Base-by-base conservation (phyloP, 2,797 vertebrate genomes). In the Thaleichthys pacificus region DNA sequence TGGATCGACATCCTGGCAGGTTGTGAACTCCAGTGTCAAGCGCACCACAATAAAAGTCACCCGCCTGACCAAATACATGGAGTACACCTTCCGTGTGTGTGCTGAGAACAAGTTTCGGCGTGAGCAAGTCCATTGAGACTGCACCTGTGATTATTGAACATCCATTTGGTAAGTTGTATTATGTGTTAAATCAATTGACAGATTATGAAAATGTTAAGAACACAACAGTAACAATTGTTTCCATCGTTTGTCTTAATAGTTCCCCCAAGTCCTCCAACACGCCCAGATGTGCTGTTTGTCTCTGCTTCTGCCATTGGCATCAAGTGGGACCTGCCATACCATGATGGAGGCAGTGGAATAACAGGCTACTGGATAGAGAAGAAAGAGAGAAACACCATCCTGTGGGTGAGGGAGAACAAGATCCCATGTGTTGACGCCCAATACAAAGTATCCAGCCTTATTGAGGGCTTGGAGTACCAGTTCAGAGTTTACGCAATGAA, bases 341-440 rank as follows among this genome's bases (percentile, higher is more conserved):
- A 97, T 62, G 98, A 99, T 62, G 98, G 98, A 49, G 98, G 98
- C 85, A 99, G 97, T 88, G 89, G 95, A 88, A 90, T 99, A 76
- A 93, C 95, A 64, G 98, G 97, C 75, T 99, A 99, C 78, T 99
- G 97, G 98, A 97, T 99, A 79, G 98, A 99, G 89, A 99, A 97
- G 92, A 99, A 99, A 82, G 98, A 99, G 85, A 96, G 97, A 35
- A 99, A 99, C 87, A 99, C 97, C 0, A 99, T 99, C 77, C 91
- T 99, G 70, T 99, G 98, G 98, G 96, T 97, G 83, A 96, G 97
- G 76, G 98, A 99, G 89, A 99, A 99, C 92, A 99, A 99, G 89
- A 90, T 95, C 22, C 97, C 96, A 4, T 99, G 96, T 83, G 89
- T 93, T 79, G 98, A 99, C 32, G 96, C 95, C 74, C 93, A 95